These are phyloP conservation scores for Drosophila lacertosa DNA, from an alignment of 1,140 invertebrate species.

Conservation along the genomic window DNA sequence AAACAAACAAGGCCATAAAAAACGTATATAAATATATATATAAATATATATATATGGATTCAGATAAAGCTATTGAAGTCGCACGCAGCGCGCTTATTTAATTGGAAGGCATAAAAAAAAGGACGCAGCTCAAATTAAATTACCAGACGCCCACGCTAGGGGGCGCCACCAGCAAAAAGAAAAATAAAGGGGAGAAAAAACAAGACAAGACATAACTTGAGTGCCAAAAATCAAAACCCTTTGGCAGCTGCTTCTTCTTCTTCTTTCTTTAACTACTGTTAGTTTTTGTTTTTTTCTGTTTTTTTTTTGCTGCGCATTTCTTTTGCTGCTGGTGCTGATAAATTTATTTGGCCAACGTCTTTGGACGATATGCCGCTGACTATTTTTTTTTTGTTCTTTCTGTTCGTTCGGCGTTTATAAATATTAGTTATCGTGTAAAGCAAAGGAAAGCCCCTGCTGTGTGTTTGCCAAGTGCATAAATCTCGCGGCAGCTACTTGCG, in stretches of 20 bases:
- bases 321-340: constrained; percentile 64
- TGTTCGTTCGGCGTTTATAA: constrained; percentile 50
- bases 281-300: constrained; percentile 13
- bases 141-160: constrained; percentile 70
- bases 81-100: constrained; percentile 60
- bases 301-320: constrained; percentile 34
- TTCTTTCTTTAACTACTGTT: constrained; percentile 30
- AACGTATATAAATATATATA: constrained; percentile 25
- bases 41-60: constrained; percentile 12
- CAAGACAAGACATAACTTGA: constrained; percentile 8
- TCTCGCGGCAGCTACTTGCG: constrained; percentile 50
- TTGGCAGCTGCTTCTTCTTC: constrained; percentile 63
- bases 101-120: constrained; percentile 79
- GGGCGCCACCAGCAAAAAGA: constrained; percentile 59
- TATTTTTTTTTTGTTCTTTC: constrained; percentile 41
- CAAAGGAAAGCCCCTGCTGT: constrained; percentile 55
- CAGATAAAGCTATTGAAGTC: neutral
- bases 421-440: constrained; percentile 77
- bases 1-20: constrained; percentile 75
- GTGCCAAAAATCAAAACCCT: constrained; percentile 65
- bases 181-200: constrained; percentile 6
- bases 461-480: constrained; percentile 77
- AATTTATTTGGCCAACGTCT: constrained; percentile 76
- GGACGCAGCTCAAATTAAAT: constrained; percentile 68
- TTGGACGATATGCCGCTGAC: constrained; percentile 76